These are phyloP conservation scores for Dendrolimus pini DNA, from an alignment of 2,888 invertebrate species.

Conservation along the genomic window DNA sequence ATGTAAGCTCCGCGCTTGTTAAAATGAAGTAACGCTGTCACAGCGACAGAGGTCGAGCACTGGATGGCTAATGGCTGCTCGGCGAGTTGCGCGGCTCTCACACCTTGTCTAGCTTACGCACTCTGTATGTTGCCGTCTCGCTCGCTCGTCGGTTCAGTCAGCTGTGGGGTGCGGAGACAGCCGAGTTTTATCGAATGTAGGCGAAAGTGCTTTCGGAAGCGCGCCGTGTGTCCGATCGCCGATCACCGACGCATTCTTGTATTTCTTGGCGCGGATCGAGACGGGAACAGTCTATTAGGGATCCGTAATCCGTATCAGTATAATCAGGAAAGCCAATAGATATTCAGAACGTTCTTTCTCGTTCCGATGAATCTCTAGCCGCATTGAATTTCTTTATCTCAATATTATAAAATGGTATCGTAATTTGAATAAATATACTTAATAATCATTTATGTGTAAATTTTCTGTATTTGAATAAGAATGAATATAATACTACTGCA, in stretches of 20 bases:
- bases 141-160: slow-evolving; percentile 55
- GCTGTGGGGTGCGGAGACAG: slow-evolving; percentile 64
- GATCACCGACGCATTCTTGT: slow-evolving; percentile 43
- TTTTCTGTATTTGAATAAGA: no score
- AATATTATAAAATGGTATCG: no score
- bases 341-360: background rate
- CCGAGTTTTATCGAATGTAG: slow-evolving; percentile 56
- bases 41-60: slow-evolving; percentile 60
- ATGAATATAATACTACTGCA: no score
- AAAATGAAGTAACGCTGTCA: slow-evolving; percentile 60
- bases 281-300: slow-evolving; percentile 21
- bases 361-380: no score
- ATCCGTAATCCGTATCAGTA: slow-evolving; percentile 14
- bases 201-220: slow-evolving; percentile 68
- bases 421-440: no score
- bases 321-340: slow-evolving; percentile 4
- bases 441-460: no score
- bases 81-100: slow-evolving; percentile 50
- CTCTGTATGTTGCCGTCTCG: slow-evolving; percentile 29
- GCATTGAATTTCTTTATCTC: no score
- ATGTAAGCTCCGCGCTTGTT: slow-evolving; percentile 45
- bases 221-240: slow-evolving; percentile 31
- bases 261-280: slow-evolving; percentile 27
- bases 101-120: slow-evolving; percentile 31
- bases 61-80: slow-evolving; percentile 69